A percentile compares a stretch with the other conserved stretches of the same genome.
Conservation (phyloP, 2,888 invertebrate genomes). For the Coelinius sp. region DNA sequence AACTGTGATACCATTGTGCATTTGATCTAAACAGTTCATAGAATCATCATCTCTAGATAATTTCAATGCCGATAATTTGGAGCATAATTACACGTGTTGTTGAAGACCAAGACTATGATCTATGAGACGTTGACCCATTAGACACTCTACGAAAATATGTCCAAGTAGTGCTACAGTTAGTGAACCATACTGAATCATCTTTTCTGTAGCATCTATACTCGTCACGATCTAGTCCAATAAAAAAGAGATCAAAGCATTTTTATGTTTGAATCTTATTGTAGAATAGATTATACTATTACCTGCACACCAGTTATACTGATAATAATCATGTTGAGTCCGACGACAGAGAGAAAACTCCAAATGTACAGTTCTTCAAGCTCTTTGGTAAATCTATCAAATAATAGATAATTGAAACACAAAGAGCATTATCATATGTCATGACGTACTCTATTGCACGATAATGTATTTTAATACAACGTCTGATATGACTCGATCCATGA, state of each 20-base stretch:
- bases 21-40: not conserved
- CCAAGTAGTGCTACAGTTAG: not conserved
- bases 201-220: not conserved
- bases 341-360: not conserved
- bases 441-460: not conserved
- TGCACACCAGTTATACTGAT: constrained; percentile 18
- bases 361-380: not conserved
- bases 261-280: not conserved
- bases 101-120: constrained; percentile 10
- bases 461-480: not conserved
- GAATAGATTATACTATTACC: not conserved
- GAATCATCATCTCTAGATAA: not conserved
- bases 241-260: not conserved
- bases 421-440: not conserved
- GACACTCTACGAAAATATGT: constrained; percentile 8
- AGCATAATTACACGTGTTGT: not conserved
- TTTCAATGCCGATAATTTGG: not conserved
- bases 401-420: not conserved
- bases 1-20: not conserved
- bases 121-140: not conserved
- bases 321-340: constrained; percentile 7
- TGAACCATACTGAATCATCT: not conserved
- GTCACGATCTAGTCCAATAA: not conserved
- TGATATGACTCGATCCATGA: not conserved
- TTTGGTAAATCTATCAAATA: not conserved